Percentiles rank a stretch among this genome's conserved stretches.
These are phyloP conservation scores for Benitochromis conjunctus DNA, from an alignment of 2,113 vertebrate species.

Conservation along the genomic window DNA sequence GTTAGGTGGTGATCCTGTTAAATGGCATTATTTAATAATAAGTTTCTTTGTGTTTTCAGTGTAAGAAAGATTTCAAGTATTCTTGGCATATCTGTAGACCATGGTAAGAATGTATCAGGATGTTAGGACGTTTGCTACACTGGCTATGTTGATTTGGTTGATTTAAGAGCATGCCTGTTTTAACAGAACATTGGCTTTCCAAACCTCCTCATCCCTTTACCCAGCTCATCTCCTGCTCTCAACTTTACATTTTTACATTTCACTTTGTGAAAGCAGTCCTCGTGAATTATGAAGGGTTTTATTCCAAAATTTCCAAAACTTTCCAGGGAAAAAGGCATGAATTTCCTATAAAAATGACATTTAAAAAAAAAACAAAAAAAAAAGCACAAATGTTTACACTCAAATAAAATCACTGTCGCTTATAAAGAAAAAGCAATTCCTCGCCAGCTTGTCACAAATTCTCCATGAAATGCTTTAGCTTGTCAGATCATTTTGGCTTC, in stretches of 20 bases:
- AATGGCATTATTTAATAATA: conserved; percentile 71
- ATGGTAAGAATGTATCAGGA: conserved; percentile 87
- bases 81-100: conserved; percentile 99
- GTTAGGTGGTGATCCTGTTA: conserved; percentile 10
- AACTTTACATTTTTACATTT: not conserved
- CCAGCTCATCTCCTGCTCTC: conserved; percentile 34
- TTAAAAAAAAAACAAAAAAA: not conserved
- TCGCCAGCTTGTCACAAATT: not conserved
- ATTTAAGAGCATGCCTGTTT: conserved; percentile 45
- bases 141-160: conserved; percentile 41
- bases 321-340: not conserved
- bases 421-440: not conserved
- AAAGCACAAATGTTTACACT: not conserved
- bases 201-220: conserved; percentile 13
- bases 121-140: conserved; percentile 71
- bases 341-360: not conserved
- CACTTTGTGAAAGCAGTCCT: not conserved
- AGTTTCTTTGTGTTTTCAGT: conserved; percentile 98
- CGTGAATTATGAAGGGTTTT: conserved; percentile 18
- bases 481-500: not conserved
- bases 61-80: conserved; percentile 99
- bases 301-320: conserved; percentile 16
- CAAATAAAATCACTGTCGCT: not conserved
- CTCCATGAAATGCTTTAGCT: not conserved
- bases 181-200: conserved; percentile 27